Percentiles rank a stretch among this genome's conserved stretches.
Conservation (phyloP, 2,113 vertebrate genomes). For the Channa argus region DNA sequence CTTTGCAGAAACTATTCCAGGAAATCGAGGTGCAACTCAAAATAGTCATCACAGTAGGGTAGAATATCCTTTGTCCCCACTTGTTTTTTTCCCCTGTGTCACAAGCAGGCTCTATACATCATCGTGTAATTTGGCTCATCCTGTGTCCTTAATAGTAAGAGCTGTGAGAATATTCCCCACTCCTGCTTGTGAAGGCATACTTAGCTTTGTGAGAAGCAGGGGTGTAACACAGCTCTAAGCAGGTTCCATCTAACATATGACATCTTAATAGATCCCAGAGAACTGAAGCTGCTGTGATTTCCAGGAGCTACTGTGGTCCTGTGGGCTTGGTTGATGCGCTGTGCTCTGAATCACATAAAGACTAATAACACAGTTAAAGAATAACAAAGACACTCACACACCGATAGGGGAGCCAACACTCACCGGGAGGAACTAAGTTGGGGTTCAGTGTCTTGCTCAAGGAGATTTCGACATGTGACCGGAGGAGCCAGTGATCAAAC, state of each 20-base stretch:
- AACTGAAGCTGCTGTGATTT: conserved; percentile 44
- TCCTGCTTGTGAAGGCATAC: conserved; percentile 25
- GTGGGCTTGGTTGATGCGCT: conserved; percentile 31
- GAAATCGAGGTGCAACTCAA: conserved; percentile 35
- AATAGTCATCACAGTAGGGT: conserved; percentile 34
- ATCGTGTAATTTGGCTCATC: conserved; percentile 68
- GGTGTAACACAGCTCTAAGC: conserved; percentile 55
- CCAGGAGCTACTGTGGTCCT: conserved; percentile 12
- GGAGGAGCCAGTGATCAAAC: too few relatives aligned
- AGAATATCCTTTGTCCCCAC: conserved; percentile 31
- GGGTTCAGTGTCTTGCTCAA: too few relatives aligned
- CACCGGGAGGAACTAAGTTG: too few relatives aligned
- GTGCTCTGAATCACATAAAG: conserved; percentile 43
- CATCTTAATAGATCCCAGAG: conserved; percentile 47
- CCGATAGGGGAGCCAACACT: too few relatives aligned
- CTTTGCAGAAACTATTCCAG: conserved; percentile 4
- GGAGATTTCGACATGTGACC: too few relatives aligned
- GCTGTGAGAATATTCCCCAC: conserved; percentile 33
- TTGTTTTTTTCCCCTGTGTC: conserved; percentile 47
- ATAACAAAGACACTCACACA: conserved; percentile 10
- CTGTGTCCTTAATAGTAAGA: conserved; percentile 55
- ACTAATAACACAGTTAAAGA: too few relatives aligned
- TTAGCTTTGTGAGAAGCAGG: background rate
- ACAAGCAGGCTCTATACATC: conserved; percentile 69
- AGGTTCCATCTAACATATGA: conserved; percentile 40